Conservation (phyloP, 2,113 vertebrate genomes). For the Physeter macrocephalus region DNA sequence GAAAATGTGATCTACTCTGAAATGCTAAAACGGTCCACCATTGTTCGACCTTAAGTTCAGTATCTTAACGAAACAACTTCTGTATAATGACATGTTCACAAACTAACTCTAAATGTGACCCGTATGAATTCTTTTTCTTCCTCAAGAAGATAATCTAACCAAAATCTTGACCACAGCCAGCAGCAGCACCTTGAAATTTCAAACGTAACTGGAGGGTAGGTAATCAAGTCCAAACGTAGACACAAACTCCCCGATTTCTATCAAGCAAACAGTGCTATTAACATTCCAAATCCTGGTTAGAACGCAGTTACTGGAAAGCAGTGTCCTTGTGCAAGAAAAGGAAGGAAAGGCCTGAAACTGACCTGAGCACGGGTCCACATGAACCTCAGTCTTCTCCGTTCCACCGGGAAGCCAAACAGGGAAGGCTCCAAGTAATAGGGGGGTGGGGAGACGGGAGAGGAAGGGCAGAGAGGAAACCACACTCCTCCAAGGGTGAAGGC, state of each 20-base stretch:
- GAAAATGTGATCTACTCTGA: background rate
- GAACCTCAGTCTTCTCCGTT: background rate
- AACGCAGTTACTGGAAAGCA: slow-evolving; percentile 18
- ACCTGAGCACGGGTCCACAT: background rate
- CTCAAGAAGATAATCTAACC: background rate
- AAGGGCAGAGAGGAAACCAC: background rate
- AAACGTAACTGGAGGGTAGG: background rate
- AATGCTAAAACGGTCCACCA: background rate
- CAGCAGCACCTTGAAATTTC: background rate
- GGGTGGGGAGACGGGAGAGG: too few species aligned
- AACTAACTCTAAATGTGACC: background rate
- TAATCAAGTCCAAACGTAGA: background rate
- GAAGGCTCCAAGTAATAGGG: background rate
- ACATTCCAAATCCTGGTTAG: slow-evolving; percentile 13
- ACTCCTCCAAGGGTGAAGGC: background rate
- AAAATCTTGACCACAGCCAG: background rate
- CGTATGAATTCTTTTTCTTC: background rate
- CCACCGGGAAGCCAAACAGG: background rate
- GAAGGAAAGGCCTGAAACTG: background rate
- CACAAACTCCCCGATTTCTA: background rate
- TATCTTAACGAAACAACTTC: slow-evolving; percentile 16
- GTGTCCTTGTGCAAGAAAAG: slow-evolving; percentile 15
- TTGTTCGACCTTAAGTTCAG: background rate
- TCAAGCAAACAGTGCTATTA: background rate
- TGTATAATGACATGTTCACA: background rate